These are phyloP conservation scores for Tonatia bakeri DNA, from an alignment of 2,113 vertebrate genomes.

Conservation along the genomic window DNA sequence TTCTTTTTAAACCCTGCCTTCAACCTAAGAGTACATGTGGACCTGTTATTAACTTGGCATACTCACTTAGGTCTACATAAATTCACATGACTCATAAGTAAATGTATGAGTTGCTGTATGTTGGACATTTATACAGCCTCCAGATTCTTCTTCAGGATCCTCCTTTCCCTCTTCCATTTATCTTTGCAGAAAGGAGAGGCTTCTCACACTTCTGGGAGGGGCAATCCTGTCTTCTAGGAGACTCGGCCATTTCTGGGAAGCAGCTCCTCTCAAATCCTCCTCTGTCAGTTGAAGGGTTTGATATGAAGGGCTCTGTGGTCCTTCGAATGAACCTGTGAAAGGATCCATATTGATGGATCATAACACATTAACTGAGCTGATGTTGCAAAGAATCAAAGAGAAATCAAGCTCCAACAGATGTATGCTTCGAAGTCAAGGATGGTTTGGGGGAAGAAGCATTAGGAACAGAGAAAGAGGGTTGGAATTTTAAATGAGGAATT, in stretches of 20 bases:
- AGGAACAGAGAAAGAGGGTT: background rate
- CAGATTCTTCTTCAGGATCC: background rate
- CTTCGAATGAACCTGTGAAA: background rate
- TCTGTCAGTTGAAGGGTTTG: background rate
- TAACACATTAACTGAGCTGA: background rate
- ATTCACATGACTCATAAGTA: conserved; percentile 14
- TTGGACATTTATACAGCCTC: background rate
- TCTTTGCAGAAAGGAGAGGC: background rate
- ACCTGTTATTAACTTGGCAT: background rate
- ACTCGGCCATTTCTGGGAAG: background rate
- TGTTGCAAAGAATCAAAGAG: background rate
- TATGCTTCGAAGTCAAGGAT: background rate
- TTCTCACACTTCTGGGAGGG: background rate
- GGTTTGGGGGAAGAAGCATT: background rate
- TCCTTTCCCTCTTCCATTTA: background rate
- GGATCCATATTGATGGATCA: background rate
- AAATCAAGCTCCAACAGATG: background rate
- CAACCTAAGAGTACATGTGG: background rate
- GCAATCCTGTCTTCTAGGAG: background rate
- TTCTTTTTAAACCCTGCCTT: background rate
- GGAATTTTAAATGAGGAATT: background rate
- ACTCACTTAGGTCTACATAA: background rate
- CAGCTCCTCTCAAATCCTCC: background rate
- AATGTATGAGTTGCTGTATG: background rate
- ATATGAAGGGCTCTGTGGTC: background rate